phyloP scores from a whole-genome alignment of 2,797 vertebrate genomes.

The Momotus momota region DNA sequence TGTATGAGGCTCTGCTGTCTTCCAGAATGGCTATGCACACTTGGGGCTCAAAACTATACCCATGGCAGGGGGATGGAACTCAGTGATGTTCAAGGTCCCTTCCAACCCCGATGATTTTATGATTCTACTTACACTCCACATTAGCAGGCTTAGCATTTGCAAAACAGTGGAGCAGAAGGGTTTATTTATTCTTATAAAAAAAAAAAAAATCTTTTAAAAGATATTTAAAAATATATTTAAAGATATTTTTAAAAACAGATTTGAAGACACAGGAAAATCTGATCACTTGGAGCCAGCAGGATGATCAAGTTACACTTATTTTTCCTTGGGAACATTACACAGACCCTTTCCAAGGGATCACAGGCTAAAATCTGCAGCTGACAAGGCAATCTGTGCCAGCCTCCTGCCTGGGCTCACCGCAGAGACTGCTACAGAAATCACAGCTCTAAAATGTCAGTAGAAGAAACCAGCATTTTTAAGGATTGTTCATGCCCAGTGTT shows the following conservation, averaged over 20 bases:
- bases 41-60: neutral
- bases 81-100: no score
- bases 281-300: neutral
- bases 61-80: no score
- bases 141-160: neutral
- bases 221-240: no score
- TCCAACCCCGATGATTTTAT: no score
- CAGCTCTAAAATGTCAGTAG: neutral
- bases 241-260: neutral
- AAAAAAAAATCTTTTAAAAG: neutral
- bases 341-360: neutral
- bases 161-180: neutral
- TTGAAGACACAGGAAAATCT: neutral
- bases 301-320: neutral
- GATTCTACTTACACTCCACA: neutral
- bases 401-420: accelerated
- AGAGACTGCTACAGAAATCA: neutral
- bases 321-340: neutral
- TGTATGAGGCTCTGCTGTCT: neutral
- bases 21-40: accelerated
- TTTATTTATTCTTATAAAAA: neutral
- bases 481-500: neutral
- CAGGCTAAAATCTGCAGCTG: neutral
- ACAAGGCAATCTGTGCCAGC: neutral
- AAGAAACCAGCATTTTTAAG: neutral